Evolutionary conservation across 53 echinoderm and acorn worm genomes (phyloP).

Genomic region (Luidia sarsii): DNA sequence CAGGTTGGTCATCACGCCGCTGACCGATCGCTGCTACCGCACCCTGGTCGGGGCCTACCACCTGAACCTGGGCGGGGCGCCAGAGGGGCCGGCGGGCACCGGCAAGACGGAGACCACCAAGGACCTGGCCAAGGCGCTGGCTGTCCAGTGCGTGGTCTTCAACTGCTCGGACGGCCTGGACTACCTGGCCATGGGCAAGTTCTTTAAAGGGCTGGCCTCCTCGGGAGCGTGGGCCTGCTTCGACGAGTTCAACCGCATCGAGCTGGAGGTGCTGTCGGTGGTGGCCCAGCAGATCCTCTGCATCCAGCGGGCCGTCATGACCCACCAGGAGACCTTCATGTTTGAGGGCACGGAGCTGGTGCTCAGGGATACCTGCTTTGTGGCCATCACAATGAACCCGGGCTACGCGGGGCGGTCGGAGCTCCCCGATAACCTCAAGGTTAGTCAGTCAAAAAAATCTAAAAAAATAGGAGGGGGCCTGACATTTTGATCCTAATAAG

Average conservation of each 20-base stretch:
- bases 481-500: too few relatives aligned
- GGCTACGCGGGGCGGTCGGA: conserved; percentile 95
- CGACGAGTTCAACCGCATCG: conserved; percentile 99
- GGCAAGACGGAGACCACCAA: conserved; percentile 99
- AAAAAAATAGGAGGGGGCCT: too few relatives aligned
- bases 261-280: conserved; percentile 98
- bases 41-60: conserved; percentile 98
- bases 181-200: conserved; percentile 99
- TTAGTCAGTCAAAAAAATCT: not conserved
- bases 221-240: conserved; percentile 99
- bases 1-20: conserved; percentile 97
- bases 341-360: conserved; percentile 94
- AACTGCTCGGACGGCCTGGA: conserved; percentile 99
- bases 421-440: conserved; percentile 94
- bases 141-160: conserved; percentile 99
- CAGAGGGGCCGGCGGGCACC: conserved; percentile 98
- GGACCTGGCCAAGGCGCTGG: conserved; percentile 98
- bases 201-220: conserved; percentile 97
- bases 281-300: conserved; percentile 99
- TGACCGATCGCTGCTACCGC: conserved; percentile 99
- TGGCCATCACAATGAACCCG: conserved; percentile 98
- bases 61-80: conserved; percentile 96
- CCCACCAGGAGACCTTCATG: conserved; percentile 69
- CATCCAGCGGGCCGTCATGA: conserved; percentile 88
- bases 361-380: conserved; percentile 87